Percentiles rank a stretch among this genome's conserved stretches.
phyloP scores from a whole-genome alignment of 2,888 invertebrate genomes.

The Meganola albula region DNA sequence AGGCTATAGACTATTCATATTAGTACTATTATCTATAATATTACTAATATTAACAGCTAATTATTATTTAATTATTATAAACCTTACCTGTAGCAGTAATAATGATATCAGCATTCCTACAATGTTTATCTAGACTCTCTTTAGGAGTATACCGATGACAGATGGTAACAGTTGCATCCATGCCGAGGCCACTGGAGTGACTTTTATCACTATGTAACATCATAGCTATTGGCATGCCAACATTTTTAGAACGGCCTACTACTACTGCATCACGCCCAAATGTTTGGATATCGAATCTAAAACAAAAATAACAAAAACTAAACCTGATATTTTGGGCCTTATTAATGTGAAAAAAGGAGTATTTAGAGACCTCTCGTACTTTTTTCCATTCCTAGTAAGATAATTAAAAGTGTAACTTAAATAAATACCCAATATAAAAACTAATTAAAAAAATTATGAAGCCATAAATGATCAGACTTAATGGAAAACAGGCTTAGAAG shows the following conservation, averaged over 20 bases:
- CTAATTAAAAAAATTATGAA: too few species aligned
- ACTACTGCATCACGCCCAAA: slow-evolving; percentile 92
- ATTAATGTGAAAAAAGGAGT: too few species aligned
- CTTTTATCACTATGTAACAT: slow-evolving; percentile 86
- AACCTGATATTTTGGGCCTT: too few species aligned
- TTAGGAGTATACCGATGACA: slow-evolving; percentile 93
- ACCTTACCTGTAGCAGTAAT: slow-evolving; percentile 83
- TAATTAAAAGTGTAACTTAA: too few species aligned
- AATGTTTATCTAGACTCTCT: slow-evolving; percentile 83
- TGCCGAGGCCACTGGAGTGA: slow-evolving; percentile 81
- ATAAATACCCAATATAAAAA: too few species aligned
- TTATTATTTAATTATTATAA: not conserved
- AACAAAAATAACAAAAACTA: not conserved
- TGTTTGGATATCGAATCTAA: slow-evolving; percentile 81
- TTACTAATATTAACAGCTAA: too few species aligned
- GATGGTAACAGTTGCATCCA: slow-evolving; percentile 93
- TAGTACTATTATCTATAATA: too few species aligned
- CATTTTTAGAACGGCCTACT: slow-evolving; percentile 93
- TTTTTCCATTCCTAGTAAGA: too few species aligned
- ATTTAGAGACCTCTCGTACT: too few species aligned
- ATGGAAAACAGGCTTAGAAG: too few species aligned
- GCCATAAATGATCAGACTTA: too few species aligned
- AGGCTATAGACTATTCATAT: too few species aligned
- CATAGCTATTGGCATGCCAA: slow-evolving; percentile 93
- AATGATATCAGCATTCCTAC: slow-evolving; percentile 86